phyloP scores from a whole-genome alignment of 2,113 vertebrate species.

The Ascaphus truei region DNA sequence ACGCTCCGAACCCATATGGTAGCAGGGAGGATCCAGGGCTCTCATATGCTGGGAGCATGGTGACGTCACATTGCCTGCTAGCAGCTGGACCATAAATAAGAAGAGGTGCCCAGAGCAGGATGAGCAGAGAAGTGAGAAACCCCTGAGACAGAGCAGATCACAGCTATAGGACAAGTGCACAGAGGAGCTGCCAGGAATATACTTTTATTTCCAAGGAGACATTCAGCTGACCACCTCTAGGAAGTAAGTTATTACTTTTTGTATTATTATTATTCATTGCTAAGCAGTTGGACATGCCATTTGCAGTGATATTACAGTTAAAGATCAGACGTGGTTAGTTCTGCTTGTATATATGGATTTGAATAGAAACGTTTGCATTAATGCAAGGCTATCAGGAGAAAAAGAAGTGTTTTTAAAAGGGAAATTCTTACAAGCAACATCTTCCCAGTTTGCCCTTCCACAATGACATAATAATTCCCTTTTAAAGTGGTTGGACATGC shows the following conservation, averaged over 20 bases:
- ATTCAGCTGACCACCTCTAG: neutral
- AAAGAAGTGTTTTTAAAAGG: too few species aligned
- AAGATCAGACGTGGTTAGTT: too few species aligned
- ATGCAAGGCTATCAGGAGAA: too few species aligned
- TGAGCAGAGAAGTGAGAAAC: neutral
- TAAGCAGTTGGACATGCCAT: too few species aligned
- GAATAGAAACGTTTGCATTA: too few species aligned
- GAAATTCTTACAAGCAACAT: too few species aligned
- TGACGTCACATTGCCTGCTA: neutral
- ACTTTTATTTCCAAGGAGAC: neutral
- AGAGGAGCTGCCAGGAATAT: neutral
- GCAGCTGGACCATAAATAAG: constrained; percentile 13
- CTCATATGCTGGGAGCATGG: neutral
- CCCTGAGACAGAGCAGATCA: neutral
- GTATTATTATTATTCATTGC: neutral
- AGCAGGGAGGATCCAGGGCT: constrained; percentile 14
- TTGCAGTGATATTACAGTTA: too few species aligned
- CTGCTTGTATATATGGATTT: too few species aligned
- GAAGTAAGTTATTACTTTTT: constrained; percentile 11
- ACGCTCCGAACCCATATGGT: constrained; percentile 3
- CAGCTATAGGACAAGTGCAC: too few species aligned
- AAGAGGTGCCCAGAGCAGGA: neutral
- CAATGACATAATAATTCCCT: too few species aligned
- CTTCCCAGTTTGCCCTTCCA: too few species aligned
- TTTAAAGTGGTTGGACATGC: too few species aligned